Evolutionary conservation across 2,113 vertebrate species (phyloP).

Genomic region (Eidolon helvum): DNA sequence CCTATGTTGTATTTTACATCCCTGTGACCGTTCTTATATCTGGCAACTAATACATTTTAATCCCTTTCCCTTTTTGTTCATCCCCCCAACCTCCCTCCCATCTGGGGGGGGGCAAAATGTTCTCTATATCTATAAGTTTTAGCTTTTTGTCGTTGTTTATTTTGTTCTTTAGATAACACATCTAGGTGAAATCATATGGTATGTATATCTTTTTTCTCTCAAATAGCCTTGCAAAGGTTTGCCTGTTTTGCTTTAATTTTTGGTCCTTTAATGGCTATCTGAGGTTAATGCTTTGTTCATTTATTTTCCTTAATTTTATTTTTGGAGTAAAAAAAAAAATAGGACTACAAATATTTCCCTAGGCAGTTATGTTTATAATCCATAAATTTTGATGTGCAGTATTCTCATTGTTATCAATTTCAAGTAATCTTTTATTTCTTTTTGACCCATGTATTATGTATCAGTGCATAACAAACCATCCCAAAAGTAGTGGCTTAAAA

Average conservation of each 20-base stretch:
- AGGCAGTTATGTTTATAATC: background rate
- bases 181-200: no score
- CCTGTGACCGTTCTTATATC: no score
- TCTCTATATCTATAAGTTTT: no score
- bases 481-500: background rate
- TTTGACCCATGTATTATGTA: background rate
- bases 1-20: no score
- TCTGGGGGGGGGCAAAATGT: no score
- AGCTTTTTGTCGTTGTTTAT: no score
- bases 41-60: no score
- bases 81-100: no score
- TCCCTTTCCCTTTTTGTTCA: no score
- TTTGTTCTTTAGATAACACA: no score
- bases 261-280: background rate
- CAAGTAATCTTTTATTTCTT: background rate
- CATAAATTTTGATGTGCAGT: background rate
- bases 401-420: background rate
- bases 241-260: background rate
- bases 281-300: background rate
- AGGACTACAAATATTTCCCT: background rate
- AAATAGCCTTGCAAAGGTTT: background rate
- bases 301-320: background rate
- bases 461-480: background rate
- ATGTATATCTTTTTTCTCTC: background rate
- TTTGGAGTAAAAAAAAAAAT: background rate